Evolutionary conservation across 1,140 invertebrate genomes (phyloP).

Genomic region (Drosophila tristis): DNA sequence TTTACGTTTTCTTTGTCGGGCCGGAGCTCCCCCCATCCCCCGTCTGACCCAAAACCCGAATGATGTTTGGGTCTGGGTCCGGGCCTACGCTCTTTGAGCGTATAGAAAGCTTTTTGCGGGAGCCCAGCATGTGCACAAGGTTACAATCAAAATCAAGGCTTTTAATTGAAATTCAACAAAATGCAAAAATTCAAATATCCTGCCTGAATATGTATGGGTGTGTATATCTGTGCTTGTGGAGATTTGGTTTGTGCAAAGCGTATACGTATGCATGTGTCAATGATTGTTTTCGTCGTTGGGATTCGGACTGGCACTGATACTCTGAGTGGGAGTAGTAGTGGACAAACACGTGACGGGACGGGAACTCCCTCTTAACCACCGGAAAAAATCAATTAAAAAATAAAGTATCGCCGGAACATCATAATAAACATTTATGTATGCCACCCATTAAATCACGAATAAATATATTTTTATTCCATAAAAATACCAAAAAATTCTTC

Average conservation of each 20-base stretch:
- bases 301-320: background rate
- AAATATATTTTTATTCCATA: conserved; percentile 8
- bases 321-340: conserved; percentile 1
- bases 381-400: conserved; percentile 49
- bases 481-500: background rate
- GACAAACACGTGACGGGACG: conserved; percentile 1
- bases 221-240: conserved; percentile 28
- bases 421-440: conserved; percentile 39
- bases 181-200: conserved; percentile 61
- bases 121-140: conserved; percentile 65
- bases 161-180: conserved; percentile 81
- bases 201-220: background rate
- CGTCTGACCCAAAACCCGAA: conserved; percentile 33
- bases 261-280: conserved; percentile 43
- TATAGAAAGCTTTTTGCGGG: conserved; percentile 5
- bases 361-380: background rate
- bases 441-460: conserved; percentile 23
- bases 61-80: conserved; percentile 12
- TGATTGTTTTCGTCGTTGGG: conserved; percentile 34
- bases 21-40: background rate
- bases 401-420: conserved; percentile 38
- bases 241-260: conserved; percentile 43
- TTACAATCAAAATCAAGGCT: conserved; percentile 78
- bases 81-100: conserved; percentile 9
- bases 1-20: conserved; percentile 68